phyloP scores from a whole-genome alignment of 2,888 invertebrate species.

The Zootermopsis nevadensis region DNA sequence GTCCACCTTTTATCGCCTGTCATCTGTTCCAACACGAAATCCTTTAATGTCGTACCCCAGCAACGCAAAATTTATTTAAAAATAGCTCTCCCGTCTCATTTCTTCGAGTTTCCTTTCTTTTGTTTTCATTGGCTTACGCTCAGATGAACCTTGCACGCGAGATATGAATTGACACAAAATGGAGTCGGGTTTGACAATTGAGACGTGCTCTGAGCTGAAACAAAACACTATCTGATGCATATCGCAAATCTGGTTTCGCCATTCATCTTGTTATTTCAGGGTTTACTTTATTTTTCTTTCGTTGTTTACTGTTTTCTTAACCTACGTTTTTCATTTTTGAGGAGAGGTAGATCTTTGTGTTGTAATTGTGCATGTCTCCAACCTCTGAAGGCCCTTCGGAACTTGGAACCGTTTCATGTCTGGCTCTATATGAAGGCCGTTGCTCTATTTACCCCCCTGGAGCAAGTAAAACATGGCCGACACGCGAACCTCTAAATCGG shows the following conservation, averaged over 20 bases:
- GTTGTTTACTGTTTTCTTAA: too few relatives aligned
- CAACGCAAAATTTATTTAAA: constrained; percentile 7
- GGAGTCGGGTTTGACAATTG: constrained; percentile 36
- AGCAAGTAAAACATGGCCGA: too few relatives aligned
- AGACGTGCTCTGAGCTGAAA: constrained; percentile 29
- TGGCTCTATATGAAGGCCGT: too few relatives aligned
- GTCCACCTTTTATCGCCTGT: constrained; percentile 35
- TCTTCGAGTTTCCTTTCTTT: background rate
- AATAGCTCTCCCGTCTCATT: background rate
- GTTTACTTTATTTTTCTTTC: too few relatives aligned
- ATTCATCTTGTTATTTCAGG: too few relatives aligned
- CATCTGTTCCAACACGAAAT: constrained; percentile 31
- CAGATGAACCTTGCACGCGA: constrained; percentile 31
- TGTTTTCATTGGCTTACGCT: constrained; percentile 21
- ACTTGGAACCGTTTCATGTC: too few relatives aligned
- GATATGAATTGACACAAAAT: constrained; percentile 43
- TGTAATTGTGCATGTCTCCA: too few relatives aligned
- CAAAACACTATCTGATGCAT: constrained; percentile 18
- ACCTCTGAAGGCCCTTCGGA: too few relatives aligned
- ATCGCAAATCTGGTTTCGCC: background rate
- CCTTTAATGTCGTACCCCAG: constrained; percentile 38
- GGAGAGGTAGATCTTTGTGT: too few relatives aligned
- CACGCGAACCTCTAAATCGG: too few relatives aligned
- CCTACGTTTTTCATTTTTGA: too few relatives aligned
- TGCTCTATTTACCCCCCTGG: too few relatives aligned